Percentiles rank a stretch among this genome's conserved stretches.
These are phyloP conservation scores for Numenius arquata DNA, from an alignment of 2,113 vertebrate genomes.

Conservation along the genomic window DNA sequence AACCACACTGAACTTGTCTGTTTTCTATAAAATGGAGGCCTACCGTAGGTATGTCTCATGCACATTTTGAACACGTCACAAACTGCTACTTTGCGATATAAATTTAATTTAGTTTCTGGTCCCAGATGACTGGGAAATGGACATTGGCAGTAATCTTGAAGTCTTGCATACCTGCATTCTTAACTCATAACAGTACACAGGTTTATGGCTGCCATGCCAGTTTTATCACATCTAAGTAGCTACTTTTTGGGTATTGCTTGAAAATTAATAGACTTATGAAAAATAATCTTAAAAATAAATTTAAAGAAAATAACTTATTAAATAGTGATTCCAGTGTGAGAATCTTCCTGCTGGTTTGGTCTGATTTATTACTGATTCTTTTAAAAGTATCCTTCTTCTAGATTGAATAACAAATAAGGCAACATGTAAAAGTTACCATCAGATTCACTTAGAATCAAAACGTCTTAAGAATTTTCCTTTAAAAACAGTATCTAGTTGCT, in stretches of 20 bases:
- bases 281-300: background rate
- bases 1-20: background rate
- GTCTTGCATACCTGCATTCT: background rate
- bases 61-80: background rate
- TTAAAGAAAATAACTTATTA: background rate
- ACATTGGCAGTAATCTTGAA: background rate
- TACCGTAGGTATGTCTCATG: background rate
- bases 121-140: background rate
- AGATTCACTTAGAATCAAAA: background rate
- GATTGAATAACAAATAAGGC: background rate
- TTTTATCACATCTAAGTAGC: background rate
- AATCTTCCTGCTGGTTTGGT: background rate
- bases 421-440: background rate
- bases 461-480: background rate
- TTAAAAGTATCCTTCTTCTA: background rate
- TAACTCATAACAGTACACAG: background rate
- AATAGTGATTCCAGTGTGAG: background rate
- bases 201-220: background rate
- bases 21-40: background rate
- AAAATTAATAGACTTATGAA: background rate
- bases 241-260: background rate
- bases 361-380: background rate
- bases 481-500: background rate
- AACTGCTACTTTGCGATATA: background rate
- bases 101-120: background rate